A percentile compares a stretch with the other conserved stretches of the same genome.
phyloP scores from a whole-genome alignment of 2,113 vertebrate genomes.

The Cyphomyrus discorhynchus region DNA sequence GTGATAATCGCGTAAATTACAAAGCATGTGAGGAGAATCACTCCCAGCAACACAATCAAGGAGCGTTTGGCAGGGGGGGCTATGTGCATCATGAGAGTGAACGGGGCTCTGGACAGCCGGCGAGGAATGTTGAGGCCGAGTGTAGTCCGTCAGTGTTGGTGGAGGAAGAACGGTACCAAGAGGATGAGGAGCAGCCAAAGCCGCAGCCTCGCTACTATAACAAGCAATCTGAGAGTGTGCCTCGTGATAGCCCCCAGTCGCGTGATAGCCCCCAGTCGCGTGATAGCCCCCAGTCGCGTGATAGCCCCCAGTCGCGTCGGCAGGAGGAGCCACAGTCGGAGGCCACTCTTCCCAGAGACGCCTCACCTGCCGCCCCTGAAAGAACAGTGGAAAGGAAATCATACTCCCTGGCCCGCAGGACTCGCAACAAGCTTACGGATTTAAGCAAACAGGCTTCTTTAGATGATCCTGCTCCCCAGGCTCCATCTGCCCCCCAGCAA shows the following conservation, averaged over 20 bases:
- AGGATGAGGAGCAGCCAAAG: constrained; percentile 36
- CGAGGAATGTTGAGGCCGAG: constrained; percentile 20
- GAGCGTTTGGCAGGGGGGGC: background rate
- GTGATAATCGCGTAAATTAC: constrained; percentile 34
- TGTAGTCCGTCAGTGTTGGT: constrained; percentile 32
- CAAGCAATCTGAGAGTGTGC: background rate
- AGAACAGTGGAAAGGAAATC: constrained; percentile 87
- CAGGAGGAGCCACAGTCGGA: constrained; percentile 45
- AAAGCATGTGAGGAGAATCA: constrained; percentile 32
- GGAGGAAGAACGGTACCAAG: constrained; percentile 38
- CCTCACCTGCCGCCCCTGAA: constrained; percentile 53
- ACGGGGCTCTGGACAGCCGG: constrained; percentile 19
- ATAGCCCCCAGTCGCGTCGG: constrained; percentile 34
- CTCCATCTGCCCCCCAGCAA: constrained; percentile 42
- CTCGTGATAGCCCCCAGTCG: background rate
- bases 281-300: constrained; percentile 26
- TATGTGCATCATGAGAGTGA: constrained; percentile 30
- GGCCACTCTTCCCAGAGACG: constrained; percentile 40
- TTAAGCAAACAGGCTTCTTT: constrained; percentile 69
- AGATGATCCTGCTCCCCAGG: constrained; percentile 61
- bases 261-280: constrained; percentile 22
- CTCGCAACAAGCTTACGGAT: constrained; percentile 79
- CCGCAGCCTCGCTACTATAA: constrained; percentile 29
- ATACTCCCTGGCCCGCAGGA: constrained; percentile 84
- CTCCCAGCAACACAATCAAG: constrained; percentile 4